phyloP scores from a whole-genome alignment of 2,113 vertebrate genomes.

The Tyto alba region DNA sequence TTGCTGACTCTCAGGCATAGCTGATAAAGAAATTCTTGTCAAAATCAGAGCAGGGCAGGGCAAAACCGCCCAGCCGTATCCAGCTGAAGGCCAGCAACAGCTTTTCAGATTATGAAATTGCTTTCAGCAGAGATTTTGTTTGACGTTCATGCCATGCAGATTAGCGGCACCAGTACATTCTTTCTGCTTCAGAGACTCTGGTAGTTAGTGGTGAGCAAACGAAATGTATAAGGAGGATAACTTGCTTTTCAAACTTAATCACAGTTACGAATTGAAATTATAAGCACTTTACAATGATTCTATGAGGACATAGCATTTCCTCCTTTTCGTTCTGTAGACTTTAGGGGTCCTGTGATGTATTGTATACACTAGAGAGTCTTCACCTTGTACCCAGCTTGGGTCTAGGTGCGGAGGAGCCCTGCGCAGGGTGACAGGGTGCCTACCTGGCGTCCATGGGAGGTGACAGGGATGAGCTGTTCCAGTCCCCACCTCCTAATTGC shows the following conservation, averaged over 20 bases:
- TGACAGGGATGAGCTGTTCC: background rate
- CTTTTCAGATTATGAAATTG: conserved; percentile 63
- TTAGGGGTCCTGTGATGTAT: background rate
- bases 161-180: conserved; percentile 27
- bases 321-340: background rate
- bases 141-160: conserved; percentile 13
- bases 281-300: background rate
- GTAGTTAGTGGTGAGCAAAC: background rate
- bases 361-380: background rate
- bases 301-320: background rate
- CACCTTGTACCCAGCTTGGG: background rate
- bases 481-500: background rate
- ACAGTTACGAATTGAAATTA: background rate
- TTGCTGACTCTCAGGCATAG: background rate
- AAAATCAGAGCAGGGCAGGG: background rate
- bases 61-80: background rate
- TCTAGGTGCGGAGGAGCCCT: background rate
- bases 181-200: background rate
- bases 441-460: background rate
- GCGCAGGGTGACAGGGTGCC: background rate
- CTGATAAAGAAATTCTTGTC: conserved; percentile 3
- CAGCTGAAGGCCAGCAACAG: conserved; percentile 11
- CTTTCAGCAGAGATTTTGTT: conserved; percentile 55
- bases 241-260: background rate
- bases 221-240: background rate